Conservation (phyloP, 2,113 vertebrate genomes). For the Leucopsar rothschildi region DNA sequence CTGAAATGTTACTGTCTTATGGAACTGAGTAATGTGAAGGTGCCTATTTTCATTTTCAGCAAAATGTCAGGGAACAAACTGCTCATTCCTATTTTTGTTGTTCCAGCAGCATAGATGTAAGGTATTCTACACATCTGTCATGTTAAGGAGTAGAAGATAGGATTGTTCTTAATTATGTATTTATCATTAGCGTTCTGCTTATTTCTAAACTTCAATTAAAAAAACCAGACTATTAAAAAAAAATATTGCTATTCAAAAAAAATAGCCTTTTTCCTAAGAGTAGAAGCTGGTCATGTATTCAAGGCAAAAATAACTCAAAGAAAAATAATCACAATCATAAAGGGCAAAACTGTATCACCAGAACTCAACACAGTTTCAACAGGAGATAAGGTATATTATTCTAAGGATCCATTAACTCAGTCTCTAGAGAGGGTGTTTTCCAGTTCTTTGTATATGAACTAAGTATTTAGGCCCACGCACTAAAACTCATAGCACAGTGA, state of each 20-base stretch:
- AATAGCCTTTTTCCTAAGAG: background rate
- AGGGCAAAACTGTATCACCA: background rate
- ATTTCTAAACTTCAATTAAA: background rate
- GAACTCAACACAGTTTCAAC: background rate
- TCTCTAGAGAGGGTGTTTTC: background rate
- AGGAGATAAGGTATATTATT: background rate
- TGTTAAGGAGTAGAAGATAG: background rate
- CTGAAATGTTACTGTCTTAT: background rate
- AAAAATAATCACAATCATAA: background rate
- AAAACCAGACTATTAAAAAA: background rate
- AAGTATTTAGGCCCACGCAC: fast-evolving
- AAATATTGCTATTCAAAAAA: too few relatives aligned
- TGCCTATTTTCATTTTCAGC: background rate
- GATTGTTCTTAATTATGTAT: background rate
- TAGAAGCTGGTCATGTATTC: background rate
- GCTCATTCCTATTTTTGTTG: background rate
- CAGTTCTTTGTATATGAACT: background rate
- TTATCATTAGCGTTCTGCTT: background rate
- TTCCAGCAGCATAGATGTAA: background rate
- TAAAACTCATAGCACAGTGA: background rate
- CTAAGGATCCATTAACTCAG: background rate
- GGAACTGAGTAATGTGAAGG: background rate
- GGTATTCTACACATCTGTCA: background rate
- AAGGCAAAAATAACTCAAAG: background rate
- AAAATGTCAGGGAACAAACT: background rate